Base-by-base conservation (phyloP, 2,888 invertebrate species). In the Hymenopus coronatus region DNA sequence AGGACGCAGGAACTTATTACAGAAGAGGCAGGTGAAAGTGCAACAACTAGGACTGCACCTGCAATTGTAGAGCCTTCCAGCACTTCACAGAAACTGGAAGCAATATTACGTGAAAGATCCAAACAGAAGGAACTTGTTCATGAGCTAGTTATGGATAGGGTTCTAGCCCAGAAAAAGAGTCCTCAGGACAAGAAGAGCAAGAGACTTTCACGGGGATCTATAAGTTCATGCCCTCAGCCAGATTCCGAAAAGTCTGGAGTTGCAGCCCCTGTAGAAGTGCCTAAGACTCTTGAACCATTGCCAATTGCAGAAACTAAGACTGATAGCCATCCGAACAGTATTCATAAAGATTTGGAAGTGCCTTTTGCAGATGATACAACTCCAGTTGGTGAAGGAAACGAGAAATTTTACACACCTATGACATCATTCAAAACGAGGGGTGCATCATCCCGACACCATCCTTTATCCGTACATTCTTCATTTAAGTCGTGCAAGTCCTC, bases 51-150 rank as follows among this genome's bases (percentile, higher is more conserved):
- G 28, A 93, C 93, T 8, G 93, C 93, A 2, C 91, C 91, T 92
- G 92, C 92, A 93, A 92, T 93, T 30, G 92, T 92, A 12, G 93
- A 94, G 92, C 92, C 95, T 0, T 93, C 94, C 89, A 94, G 95
- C 87, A 94, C 96, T 4, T 95, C 95, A 1, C 94, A 95, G 89
- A 96, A 96, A 92, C 94, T 97, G 88, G 96, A 97, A 92, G 96
- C 97, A 93, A 95, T 98, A 81, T 96, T 96, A 90, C 95, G 96
- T 92, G 97, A 97, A 92, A 94, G 97, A 89, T 96, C 96, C 82
- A 96, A 97, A 92, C 97, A 98, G 93, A 97, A 97, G 91, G 97
- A 96, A 92, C 94, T 98, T 40, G 97, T 98, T 85, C 96, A 97
- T 91, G 96, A 97, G 92, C 94, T 98, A 93, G 96, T 98, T 88